Evolutionary conservation across 2,113 vertebrate genomes (phyloP).

Genomic region (Pica pica): DNA sequence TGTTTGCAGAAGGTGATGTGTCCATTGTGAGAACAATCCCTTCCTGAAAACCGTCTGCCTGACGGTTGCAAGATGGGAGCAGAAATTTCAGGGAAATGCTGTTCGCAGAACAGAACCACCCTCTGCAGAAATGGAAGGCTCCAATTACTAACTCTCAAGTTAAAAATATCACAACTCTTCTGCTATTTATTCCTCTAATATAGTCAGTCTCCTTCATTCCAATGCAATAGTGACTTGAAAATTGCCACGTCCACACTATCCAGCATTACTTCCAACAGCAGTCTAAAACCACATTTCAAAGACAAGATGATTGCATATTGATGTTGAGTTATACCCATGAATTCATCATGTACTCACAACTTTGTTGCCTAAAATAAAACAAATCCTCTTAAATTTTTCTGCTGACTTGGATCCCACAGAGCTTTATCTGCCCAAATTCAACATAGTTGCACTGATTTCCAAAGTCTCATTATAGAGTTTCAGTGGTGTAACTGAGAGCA

Average conservation of each 20-base stretch:
- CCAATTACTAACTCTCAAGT: not conserved
- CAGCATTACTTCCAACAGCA: not conserved
- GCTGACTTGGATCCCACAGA: not conserved
- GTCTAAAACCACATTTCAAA: not conserved
- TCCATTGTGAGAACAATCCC: not conserved
- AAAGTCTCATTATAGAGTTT: not conserved
- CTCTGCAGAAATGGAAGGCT: not conserved
- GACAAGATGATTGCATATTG: not conserved
- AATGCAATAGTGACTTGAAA: not conserved
- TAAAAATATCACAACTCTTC: not conserved
- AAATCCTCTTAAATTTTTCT: not conserved
- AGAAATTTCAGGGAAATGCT: not conserved
- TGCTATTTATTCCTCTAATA: not conserved
- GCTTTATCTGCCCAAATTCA: not conserved
- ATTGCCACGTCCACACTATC: not conserved
- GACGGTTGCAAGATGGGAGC: not conserved
- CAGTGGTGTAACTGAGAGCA: constrained; percentile 33
- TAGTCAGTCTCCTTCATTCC: not conserved
- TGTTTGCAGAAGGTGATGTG: not conserved
- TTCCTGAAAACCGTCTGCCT: not conserved
- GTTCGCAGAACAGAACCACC: not conserved
- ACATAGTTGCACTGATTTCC: not conserved
- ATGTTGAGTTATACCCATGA: not conserved
- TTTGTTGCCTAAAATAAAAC: not conserved
- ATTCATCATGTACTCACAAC: not conserved